phyloP scores from a whole-genome alignment of 1,140 invertebrate species.

The Saxidomus purpurata region DNA sequence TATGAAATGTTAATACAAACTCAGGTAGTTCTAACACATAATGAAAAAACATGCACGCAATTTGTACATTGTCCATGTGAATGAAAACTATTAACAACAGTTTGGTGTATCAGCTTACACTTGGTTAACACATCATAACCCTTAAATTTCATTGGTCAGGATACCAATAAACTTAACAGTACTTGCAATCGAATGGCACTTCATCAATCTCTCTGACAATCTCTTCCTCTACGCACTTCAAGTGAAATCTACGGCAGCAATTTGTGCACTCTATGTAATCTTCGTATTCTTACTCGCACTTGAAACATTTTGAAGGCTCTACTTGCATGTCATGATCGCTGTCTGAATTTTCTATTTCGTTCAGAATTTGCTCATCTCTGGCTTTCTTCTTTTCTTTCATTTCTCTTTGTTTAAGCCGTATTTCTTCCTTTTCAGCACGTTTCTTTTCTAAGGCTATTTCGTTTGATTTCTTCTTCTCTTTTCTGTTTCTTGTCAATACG shows the following conservation, averaged over 20 bases:
- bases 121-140: too few relatives aligned
- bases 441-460: background rate
- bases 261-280: constrained; percentile 41
- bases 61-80: too few relatives aligned
- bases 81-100: too few relatives aligned
- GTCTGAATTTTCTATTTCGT: constrained; percentile 8
- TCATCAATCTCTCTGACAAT: background rate
- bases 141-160: too few relatives aligned
- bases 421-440: background rate
- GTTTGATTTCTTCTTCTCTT: background rate
- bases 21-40: too few relatives aligned
- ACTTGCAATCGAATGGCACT: constrained; percentile 50
- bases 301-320: background rate
- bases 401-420: background rate
- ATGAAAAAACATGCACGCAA: too few relatives aligned
- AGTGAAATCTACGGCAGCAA: constrained; percentile 31
- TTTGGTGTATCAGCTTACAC: too few relatives aligned
- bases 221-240: constrained; percentile 2
- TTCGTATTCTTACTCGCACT: constrained; percentile 13
- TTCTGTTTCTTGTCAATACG: background rate
- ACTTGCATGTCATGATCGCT: background rate
- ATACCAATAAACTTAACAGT: constrained; percentile 38
- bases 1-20: too few relatives aligned
- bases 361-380: background rate
- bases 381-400: background rate